Conservation (phyloP, 2,888 invertebrate genomes). For the Macrophya annulata region DNA sequence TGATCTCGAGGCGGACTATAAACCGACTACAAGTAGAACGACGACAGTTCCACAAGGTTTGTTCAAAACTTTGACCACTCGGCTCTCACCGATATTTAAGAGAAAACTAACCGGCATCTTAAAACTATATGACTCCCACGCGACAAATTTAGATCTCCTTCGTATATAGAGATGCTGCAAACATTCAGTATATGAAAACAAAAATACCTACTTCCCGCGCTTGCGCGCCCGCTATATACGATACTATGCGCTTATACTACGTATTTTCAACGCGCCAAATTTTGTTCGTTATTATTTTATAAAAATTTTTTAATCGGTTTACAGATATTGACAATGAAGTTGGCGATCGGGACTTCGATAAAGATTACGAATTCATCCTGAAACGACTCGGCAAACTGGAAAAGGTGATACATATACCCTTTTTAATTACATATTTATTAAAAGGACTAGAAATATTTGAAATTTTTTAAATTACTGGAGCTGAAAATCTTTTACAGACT, state of each 20-base stretch:
- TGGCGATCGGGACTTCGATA: slow-evolving; percentile 70
- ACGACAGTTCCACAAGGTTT: slow-evolving; percentile 66
- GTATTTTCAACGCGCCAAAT: background rate
- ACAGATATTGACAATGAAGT: slow-evolving; percentile 76
- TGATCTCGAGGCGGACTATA: slow-evolving; percentile 79
- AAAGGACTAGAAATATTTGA: too few species aligned
- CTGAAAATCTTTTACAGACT: too few species aligned
- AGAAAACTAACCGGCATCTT: slow-evolving; percentile 46
- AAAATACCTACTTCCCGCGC: slow-evolving; percentile 43
- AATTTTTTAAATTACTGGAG: too few species aligned
- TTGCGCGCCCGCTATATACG: slow-evolving; percentile 33
- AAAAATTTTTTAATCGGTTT: slow-evolving; percentile 32
- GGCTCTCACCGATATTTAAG: slow-evolving; percentile 40
- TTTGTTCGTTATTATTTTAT: background rate
- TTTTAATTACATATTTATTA: too few species aligned
- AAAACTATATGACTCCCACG: slow-evolving; percentile 53
- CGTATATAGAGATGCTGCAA: slow-evolving; percentile 26
- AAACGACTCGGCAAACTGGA: slow-evolving; percentile 75
- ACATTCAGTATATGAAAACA: slow-evolving; percentile 53
- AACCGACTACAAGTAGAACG: slow-evolving; percentile 66
- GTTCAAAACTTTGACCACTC: slow-evolving; percentile 55
- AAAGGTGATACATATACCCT: slow-evolving; percentile 67
- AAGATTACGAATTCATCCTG: slow-evolving; percentile 73
- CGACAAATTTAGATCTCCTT: slow-evolving; percentile 55
- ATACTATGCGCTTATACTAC: background rate